Conservation (phyloP, 2,797 vertebrate genomes). For the Sebastes minor region DNA sequence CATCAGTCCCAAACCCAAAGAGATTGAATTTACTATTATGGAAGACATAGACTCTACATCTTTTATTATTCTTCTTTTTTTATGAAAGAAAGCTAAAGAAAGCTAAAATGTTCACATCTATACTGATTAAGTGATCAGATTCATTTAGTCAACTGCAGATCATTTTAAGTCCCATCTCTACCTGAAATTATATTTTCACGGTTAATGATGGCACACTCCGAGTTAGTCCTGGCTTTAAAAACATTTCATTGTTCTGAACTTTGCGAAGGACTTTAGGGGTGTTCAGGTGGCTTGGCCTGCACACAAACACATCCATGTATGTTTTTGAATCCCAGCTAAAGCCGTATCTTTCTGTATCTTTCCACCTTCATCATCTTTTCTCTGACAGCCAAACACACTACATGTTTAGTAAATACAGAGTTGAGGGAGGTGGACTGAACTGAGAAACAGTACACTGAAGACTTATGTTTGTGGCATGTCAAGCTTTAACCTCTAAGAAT, state of each 20-base stretch:
- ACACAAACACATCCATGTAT: background rate
- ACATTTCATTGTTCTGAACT: background rate
- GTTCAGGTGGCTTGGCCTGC: background rate
- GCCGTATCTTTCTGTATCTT: background rate
- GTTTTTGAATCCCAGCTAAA: background rate
- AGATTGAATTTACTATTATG: background rate
- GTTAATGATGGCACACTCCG: background rate
- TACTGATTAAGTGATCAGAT: background rate
- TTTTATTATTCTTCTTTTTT: background rate
- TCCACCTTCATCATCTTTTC: background rate
- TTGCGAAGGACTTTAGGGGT: background rate
- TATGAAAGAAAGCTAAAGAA: background rate
- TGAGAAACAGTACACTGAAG: background rate
- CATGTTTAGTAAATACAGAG: constrained; percentile 50
- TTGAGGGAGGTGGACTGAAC: background rate
- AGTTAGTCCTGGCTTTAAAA: background rate
- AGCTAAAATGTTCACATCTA: background rate
- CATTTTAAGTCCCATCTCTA: background rate
- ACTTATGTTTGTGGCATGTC: background rate
- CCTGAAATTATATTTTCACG: background rate
- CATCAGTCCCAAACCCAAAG: background rate
- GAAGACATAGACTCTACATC: background rate
- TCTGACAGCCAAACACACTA: constrained; percentile 15
- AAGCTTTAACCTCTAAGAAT: background rate
- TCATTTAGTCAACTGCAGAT: background rate